phyloP scores from a whole-genome alignment of 92 coral and sea anemone genomes.

The Scolanthus callimorphus region DNA sequence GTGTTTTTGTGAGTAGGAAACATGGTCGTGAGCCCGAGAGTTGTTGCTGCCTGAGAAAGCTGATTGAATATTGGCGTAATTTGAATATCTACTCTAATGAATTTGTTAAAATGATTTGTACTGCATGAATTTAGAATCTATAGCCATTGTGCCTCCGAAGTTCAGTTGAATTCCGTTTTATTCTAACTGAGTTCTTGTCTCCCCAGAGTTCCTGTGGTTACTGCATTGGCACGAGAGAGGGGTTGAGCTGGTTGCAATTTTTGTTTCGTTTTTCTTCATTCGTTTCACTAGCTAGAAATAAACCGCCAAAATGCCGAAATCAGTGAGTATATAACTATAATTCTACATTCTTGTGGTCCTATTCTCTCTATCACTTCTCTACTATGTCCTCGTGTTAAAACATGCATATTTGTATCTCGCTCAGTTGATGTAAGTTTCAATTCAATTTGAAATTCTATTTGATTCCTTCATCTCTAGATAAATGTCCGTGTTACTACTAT shows the following conservation, averaged over 20 bases:
- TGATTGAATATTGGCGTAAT: not conserved
- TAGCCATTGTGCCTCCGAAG: not conserved
- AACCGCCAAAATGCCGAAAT: constrained; percentile 25
- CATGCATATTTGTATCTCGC: not conserved
- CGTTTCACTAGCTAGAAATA: constrained; percentile 5
- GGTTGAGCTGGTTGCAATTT: too few relatives aligned
- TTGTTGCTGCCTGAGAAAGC: not conserved
- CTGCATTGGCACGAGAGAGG: too few relatives aligned
- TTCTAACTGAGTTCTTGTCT: not conserved
- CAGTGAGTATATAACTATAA: constrained; percentile 18
- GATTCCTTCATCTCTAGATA: constrained; percentile 33
- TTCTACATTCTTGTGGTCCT: too few relatives aligned
- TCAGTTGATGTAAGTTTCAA: not conserved
- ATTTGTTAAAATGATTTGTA: not conserved
- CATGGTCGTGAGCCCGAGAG: not conserved
- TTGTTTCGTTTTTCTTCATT: constrained; percentile 3
- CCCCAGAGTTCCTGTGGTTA: constrained; percentile 1
- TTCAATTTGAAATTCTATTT: not conserved
- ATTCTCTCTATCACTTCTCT: not conserved
- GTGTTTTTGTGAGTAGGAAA: too few relatives aligned
- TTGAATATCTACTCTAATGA: not conserved
- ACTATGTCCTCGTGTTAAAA: too few relatives aligned
- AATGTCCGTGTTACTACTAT: constrained; percentile 91
- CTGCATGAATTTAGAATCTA: not conserved
- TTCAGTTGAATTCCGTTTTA: not conserved